A percentile compares a stretch with the other conserved stretches of the same genome.
phyloP scores from a whole-genome alignment of 2,888 invertebrate species.

The Orgyia antiqua region DNA sequence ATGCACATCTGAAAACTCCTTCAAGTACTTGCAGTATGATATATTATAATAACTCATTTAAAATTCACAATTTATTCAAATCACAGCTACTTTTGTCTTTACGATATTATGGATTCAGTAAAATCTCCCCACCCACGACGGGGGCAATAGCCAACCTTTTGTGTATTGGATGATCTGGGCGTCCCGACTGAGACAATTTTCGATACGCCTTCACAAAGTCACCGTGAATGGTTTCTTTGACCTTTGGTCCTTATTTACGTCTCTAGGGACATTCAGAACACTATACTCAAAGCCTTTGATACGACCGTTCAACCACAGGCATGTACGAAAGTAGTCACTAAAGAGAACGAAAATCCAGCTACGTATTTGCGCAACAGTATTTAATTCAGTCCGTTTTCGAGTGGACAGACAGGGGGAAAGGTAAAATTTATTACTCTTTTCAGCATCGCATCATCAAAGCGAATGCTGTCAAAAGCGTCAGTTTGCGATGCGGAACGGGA shows the following conservation, averaged over 20 bases:
- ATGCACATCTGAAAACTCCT: too few species aligned
- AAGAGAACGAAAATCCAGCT: conserved; percentile 30
- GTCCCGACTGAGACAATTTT: conserved; percentile 54
- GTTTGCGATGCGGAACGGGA: conserved; percentile 59
- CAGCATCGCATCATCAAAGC: conserved; percentile 62
- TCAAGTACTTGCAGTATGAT: too few species aligned
- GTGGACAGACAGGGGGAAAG: conserved; percentile 52
- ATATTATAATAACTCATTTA: too few species aligned
- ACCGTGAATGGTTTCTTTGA: conserved; percentile 61
- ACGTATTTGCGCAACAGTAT: conserved; percentile 50
- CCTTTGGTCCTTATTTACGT: conserved; percentile 44
- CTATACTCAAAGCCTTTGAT: conserved; percentile 48
- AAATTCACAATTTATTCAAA: too few species aligned
- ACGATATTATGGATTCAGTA: too few species aligned
- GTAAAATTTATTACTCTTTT: conserved; percentile 65
- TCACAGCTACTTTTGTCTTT: too few species aligned
- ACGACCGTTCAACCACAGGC: conserved; percentile 39
- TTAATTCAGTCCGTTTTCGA: conserved; percentile 52
- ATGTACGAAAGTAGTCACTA: conserved; percentile 20
- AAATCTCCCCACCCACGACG: conserved; percentile 25
- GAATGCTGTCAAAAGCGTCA: conserved; percentile 68
- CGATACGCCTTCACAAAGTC: conserved; percentile 53
- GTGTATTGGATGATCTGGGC: conserved; percentile 53
- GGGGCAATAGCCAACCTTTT: conserved; percentile 35
- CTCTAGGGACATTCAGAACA: conserved; percentile 56